Conservation (phyloP, 2,113 vertebrate genomes). For the Cynoglossus semilaevis region DNA sequence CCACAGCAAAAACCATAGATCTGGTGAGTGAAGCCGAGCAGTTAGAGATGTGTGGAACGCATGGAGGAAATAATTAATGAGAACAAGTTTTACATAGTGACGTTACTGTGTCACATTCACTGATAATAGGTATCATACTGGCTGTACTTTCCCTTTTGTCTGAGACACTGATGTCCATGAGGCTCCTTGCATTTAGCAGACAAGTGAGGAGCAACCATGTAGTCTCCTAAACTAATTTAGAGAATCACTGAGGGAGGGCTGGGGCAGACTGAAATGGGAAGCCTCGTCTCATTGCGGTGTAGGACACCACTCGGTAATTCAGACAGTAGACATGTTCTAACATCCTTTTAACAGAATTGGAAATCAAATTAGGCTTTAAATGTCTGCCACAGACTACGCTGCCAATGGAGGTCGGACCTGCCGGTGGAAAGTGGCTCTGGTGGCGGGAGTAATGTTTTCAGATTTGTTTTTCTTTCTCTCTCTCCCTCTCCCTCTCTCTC, state of each 20-base stretch:
- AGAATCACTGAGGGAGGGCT: constrained; percentile 45
- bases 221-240: constrained; percentile 67
- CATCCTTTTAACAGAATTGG: constrained; percentile 65
- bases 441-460: constrained; percentile 39
- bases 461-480: no score
- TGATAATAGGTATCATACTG: background rate
- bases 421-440: constrained; percentile 40
- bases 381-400: constrained; percentile 45
- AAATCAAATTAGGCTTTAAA: constrained; percentile 66
- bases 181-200: constrained; percentile 54
- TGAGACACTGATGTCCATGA: constrained; percentile 31
- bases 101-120: background rate
- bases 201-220: constrained; percentile 38
- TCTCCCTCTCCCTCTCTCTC: no score
- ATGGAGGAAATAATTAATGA: background rate
- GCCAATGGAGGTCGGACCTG: constrained; percentile 28
- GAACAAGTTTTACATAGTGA: background rate
- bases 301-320: constrained; percentile 55
- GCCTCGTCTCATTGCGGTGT: constrained; percentile 48
- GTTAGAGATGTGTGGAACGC: background rate
- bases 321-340: constrained; percentile 59
- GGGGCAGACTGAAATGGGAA: constrained; percentile 52
- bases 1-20: constrained; percentile 92
- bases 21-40: constrained; percentile 77
- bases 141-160: background rate